Evolutionary conservation across 2,888 invertebrate genomes (phyloP).

Genomic region (Volucella bombylans): DNA sequence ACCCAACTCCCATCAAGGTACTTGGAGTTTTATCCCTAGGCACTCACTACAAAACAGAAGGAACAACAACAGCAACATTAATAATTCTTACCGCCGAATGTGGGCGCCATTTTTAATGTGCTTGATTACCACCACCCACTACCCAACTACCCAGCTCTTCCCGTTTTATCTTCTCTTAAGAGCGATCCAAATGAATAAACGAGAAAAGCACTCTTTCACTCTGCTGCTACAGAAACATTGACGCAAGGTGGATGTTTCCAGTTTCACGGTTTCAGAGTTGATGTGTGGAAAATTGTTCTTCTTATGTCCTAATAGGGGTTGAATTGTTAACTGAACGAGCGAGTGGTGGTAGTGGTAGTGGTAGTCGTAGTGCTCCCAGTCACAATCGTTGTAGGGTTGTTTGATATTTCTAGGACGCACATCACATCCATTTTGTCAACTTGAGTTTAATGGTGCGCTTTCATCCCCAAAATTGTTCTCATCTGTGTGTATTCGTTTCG

Average conservation of each 20-base stretch:
- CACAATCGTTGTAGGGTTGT: slow-evolving; percentile 22
- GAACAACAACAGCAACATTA: slow-evolving; percentile 50
- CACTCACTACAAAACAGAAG: slow-evolving; percentile 36
- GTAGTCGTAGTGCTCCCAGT: too few relatives aligned
- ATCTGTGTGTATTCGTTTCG: slow-evolving; percentile 15
- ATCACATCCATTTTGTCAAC: slow-evolving; percentile 73
- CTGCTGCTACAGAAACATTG: not conserved
- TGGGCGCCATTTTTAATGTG: slow-evolving; percentile 72
- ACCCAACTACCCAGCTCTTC: not conserved
- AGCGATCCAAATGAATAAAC: slow-evolving; percentile 2
- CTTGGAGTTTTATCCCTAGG: slow-evolving; percentile 29
- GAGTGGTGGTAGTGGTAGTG: slow-evolving; percentile 34
- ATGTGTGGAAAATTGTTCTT: slow-evolving; percentile 73
- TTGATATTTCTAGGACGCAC: slow-evolving; percentile 64
- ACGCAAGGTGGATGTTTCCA: slow-evolving; percentile 56
- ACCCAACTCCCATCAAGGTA: slow-evolving; percentile 54
- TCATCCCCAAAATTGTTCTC: slow-evolving; percentile 56
- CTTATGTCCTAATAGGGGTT: slow-evolving; percentile 73
- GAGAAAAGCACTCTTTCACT: slow-evolving; percentile 23
- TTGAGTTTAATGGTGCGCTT: slow-evolving; percentile 70
- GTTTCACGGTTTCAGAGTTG: slow-evolving; percentile 47
- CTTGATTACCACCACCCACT: slow-evolving; percentile 57
- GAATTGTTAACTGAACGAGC: slow-evolving; percentile 69
- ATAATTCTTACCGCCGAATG: slow-evolving; percentile 68
- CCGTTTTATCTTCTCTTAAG: slow-evolving; percentile 18